Conservation (phyloP, 1,140 invertebrate genomes). For the Eriosoma lanigerum region DNA sequence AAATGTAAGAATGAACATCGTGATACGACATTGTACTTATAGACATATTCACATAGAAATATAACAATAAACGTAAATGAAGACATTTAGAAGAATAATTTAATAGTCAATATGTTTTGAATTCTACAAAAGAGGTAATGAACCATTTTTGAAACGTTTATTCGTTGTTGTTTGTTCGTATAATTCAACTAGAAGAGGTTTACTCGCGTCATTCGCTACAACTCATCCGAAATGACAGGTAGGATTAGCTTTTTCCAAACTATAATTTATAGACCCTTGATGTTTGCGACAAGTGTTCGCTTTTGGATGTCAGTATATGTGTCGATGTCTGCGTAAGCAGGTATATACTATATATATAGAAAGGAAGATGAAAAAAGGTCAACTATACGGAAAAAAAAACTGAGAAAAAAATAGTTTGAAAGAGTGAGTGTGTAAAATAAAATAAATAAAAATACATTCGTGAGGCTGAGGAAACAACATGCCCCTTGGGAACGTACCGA, state of each 20-base stretch:
- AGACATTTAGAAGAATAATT: too few species aligned
- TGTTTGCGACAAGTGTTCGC: slow-evolving; percentile 9
- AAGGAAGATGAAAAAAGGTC: slow-evolving; percentile 3
- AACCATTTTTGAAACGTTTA: too few species aligned
- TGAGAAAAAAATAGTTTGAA: background rate
- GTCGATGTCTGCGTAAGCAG: background rate
- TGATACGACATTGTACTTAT: too few species aligned
- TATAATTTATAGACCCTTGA: slow-evolving; percentile 37
- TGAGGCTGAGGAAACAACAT: slow-evolving; percentile 34
- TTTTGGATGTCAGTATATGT: background rate
- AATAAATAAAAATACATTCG: slow-evolving; percentile 44
- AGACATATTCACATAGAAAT: too few species aligned
- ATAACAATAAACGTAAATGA: too few species aligned
- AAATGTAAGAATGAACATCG: too few species aligned
- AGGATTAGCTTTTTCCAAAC: background rate
- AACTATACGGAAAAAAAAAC: slow-evolving; percentile 24
- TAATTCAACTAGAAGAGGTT: background rate
- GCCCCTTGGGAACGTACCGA: slow-evolving; percentile 24
- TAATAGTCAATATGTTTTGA: too few species aligned
- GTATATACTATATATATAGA: background rate
- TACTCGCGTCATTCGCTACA: background rate
- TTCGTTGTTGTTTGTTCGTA: too few species aligned
- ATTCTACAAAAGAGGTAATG: too few species aligned
- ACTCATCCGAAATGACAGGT: background rate
- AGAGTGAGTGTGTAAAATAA: slow-evolving; percentile 30